Conservation (phyloP, 2,888 invertebrate species). For the Ophion ventricosus region DNA sequence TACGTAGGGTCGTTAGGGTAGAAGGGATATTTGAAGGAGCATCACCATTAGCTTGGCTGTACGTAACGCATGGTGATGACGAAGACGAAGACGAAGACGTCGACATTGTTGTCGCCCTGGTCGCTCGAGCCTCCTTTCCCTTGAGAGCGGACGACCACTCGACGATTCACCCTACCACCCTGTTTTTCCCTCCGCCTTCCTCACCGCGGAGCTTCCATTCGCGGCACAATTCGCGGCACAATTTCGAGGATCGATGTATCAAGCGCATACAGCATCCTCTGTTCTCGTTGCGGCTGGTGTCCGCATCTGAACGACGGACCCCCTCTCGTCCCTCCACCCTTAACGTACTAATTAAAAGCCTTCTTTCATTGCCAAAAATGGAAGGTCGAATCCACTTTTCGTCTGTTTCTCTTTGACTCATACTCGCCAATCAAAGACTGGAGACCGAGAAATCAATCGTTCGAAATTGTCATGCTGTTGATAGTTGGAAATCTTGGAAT, state of each 20-base stretch:
- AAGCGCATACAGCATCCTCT: conserved; percentile 71
- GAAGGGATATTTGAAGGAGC: conserved; percentile 12
- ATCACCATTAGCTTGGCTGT: conserved; percentile 11
- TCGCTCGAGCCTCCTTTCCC: conserved; percentile 59
- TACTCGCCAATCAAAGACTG: too few relatives aligned
- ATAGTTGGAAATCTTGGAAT: background rate
- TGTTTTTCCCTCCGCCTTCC: conserved; percentile 41
- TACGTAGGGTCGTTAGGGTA: background rate
- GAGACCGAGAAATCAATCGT: background rate
- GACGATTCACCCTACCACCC: conserved; percentile 51
- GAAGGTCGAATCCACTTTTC: conserved; percentile 3
- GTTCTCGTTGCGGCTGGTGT: conserved; percentile 69
- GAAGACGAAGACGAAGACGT: conserved; percentile 29
- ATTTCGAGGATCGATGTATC: conserved; percentile 81
- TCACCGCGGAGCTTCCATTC: conserved; percentile 71
- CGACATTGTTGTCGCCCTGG: conserved; percentile 45
- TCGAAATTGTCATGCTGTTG: background rate
- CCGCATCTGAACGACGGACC: conserved; percentile 39
- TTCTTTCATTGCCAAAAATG: background rate
- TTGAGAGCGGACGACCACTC: conserved; percentile 59
- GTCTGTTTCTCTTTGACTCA: background rate
- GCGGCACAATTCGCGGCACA: conserved; percentile 80
- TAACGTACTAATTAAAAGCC: conserved; percentile 42
- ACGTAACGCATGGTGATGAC: conserved; percentile 9
- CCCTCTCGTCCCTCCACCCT: conserved; percentile 4